Evolutionary conservation across 2,113 vertebrate genomes (phyloP), one percentile per base, ranked within the genome.

Genomic region (Carassius carassius): DNA sequence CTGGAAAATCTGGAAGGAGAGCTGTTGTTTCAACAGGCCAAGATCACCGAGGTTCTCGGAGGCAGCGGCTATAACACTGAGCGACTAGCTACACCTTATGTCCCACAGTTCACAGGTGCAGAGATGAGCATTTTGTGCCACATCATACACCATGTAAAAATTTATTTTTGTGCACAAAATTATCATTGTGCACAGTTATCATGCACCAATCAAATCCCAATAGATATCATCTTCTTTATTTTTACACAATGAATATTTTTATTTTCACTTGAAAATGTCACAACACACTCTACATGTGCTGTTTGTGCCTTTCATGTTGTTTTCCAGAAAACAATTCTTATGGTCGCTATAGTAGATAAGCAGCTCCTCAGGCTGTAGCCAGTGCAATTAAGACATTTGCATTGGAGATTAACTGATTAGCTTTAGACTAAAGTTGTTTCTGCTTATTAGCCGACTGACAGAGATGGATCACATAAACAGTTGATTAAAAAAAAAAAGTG

Each of bases 1-100:
- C 88, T 97, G 14, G 96, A 97, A 7, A 95, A 90, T 29, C 92
- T 95, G 1, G 95, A 95, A 16, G 94, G 93, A 0, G 94, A 96
- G 11, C 82, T 97, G 81, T 93, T 99, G 88, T 98, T 99, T 90
- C 96, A 96, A 84, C 97, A 98, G 91, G 97, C 96, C 41, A 98
- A 99, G 92, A 97, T 99, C 92, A 96, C 97, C 0, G 97, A 98
- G 81, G 97, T 97, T 23, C 93, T 99, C 21, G 97, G 97, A 0
- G 97, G 97, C 67, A 98, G 97, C 0, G 98, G 98, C 41, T 99
- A 99, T 87, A 99, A 97, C 84, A 94, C 95, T 0, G 98, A 99
- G 49, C 87, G 96, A 78, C 95, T 99, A 82, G 96, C 95, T 81
- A 96, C 96, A 0, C 97, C 97, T 23, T 99, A 98, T 19, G 79